Conservation (phyloP, 1,140 invertebrate genomes). For the Zaprionus nigranus region DNA sequence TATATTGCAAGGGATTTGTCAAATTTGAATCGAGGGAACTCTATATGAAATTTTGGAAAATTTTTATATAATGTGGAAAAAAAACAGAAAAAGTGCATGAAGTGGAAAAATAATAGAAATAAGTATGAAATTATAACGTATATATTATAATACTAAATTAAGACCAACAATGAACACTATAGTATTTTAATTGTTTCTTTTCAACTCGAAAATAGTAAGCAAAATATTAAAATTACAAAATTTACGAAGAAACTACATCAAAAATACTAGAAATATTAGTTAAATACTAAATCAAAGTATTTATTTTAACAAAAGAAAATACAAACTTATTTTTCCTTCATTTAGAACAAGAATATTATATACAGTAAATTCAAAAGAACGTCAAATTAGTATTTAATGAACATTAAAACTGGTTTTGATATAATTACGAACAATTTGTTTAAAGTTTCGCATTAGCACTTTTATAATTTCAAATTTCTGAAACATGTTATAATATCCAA, state of each 20-base stretch:
- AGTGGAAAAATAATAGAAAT: neutral
- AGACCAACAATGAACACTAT: neutral
- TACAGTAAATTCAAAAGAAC: neutral
- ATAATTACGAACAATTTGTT: too few relatives aligned
- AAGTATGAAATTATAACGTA: neutral
- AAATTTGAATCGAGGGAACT: neutral
- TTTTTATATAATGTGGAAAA: neutral
- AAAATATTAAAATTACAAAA: neutral
- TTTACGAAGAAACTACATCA: too few relatives aligned
- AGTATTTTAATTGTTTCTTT: neutral
- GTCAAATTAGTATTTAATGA: neutral
- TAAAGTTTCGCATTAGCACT: too few relatives aligned
- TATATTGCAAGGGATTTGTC: neutral
- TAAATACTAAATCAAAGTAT: neutral
- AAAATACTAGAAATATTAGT: neutral
- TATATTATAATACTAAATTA: neutral
- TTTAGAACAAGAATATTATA: neutral
- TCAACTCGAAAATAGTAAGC: neutral
- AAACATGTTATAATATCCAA: too few relatives aligned
- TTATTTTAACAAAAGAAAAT: too few relatives aligned
- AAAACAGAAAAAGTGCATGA: neutral
- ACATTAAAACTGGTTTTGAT: neutral
- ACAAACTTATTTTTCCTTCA: too few relatives aligned
- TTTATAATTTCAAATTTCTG: too few relatives aligned
- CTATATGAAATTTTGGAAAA: neutral